These are phyloP conservation scores for Deroplatys truncata DNA, from an alignment of 2,888 invertebrate species.

Conservation along the genomic window DNA sequence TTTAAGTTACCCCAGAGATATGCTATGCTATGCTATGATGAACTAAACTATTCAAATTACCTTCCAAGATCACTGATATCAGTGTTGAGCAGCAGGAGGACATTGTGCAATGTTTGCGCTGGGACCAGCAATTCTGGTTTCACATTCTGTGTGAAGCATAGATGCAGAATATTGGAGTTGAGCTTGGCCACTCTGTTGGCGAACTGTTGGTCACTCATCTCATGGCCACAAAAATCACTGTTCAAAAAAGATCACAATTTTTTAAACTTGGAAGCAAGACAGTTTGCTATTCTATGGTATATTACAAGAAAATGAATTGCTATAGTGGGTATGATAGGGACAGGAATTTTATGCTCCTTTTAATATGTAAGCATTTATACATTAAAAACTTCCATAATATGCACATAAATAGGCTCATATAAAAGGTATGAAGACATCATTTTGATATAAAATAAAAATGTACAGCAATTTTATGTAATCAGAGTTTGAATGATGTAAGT, in stretches of 20 bases:
- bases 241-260: slow-evolving; percentile 34
- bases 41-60: slow-evolving; percentile 43
- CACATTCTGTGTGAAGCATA: slow-evolving; percentile 74
- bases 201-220: slow-evolving; percentile 68
- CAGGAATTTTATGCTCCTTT: too few relatives aligned
- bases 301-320: slow-evolving; percentile 16
- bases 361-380: too few relatives aligned
- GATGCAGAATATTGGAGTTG: slow-evolving; percentile 73
- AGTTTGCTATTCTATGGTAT: background rate
- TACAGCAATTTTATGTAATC: too few relatives aligned
- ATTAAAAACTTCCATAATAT: too few relatives aligned
- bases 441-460: too few relatives aligned
- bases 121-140: slow-evolving; percentile 60
- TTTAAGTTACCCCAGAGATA: too few relatives aligned
- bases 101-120: slow-evolving; percentile 66
- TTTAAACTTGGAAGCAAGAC: background rate
- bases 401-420: too few relatives aligned
- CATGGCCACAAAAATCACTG: slow-evolving; percentile 78
- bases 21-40: too few relatives aligned
- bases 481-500: too few relatives aligned
- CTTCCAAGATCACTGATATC: slow-evolving; percentile 67
- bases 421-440: too few relatives aligned
- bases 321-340: too few relatives aligned
- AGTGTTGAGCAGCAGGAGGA: slow-evolving; percentile 64
- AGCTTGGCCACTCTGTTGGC: slow-evolving; percentile 69